These are phyloP conservation scores for Nipponacmea schrenckii DNA, from an alignment of 2,888 invertebrate genomes.

Conservation along the genomic window DNA sequence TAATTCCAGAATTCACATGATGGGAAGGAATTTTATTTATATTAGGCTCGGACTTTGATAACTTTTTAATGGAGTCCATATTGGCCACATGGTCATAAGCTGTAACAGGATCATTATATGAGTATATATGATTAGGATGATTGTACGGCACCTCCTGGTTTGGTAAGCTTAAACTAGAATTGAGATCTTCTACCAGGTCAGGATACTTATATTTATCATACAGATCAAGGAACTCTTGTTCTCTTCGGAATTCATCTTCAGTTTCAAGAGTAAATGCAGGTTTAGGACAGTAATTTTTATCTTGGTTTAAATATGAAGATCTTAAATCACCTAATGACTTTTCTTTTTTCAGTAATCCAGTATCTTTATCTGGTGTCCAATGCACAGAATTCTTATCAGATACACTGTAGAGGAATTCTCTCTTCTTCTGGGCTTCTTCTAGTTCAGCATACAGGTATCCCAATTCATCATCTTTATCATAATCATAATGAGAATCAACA, in stretches of 20 bases:
- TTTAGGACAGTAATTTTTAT: conserved; percentile 19
- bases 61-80: conserved; percentile 25
- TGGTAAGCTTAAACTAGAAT: neutral
- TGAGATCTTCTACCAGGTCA: neutral
- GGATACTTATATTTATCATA: conserved; percentile 30
- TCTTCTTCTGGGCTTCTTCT: conserved; percentile 81
- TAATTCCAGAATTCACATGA: conserved; percentile 57
- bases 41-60: conserved; percentile 33
- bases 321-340: conserved; percentile 87
- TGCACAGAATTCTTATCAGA: conserved; percentile 79
- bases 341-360: conserved; percentile 83
- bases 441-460: conserved; percentile 81
- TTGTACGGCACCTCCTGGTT: conserved; percentile 15
- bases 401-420: conserved; percentile 84
- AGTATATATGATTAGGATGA: conserved; percentile 16
- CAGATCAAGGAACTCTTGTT: conserved; percentile 30
- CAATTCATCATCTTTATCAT: conserved; percentile 76
- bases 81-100: conserved; percentile 24
- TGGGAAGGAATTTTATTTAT: conserved; percentile 21
- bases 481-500: conserved; percentile 34
- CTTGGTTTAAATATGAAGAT: conserved; percentile 36
- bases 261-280: conserved; percentile 16
- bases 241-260: conserved; percentile 27
- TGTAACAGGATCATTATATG: conserved; percentile 15
- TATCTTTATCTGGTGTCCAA: conserved; percentile 79